A percentile compares a stretch with the other conserved stretches of the same genome.
Conservation (phyloP, 2,113 vertebrate species). For the Cettia cetti region DNA sequence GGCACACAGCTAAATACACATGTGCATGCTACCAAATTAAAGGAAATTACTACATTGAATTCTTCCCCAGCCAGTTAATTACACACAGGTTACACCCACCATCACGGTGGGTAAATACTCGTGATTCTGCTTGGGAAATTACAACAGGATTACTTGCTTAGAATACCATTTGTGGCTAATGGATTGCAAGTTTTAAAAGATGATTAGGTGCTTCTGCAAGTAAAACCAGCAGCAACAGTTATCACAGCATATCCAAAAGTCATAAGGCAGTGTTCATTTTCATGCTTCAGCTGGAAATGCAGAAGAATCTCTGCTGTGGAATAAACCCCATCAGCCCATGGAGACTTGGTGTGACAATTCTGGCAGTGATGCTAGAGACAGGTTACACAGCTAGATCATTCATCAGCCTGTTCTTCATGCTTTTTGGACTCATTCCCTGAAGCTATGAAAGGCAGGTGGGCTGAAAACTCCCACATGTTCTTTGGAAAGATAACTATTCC, state of each 20-base stretch:
- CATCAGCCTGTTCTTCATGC: background rate
- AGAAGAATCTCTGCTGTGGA: background rate
- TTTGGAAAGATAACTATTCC: background rate
- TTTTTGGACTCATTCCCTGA: background rate
- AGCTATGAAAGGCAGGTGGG: background rate
- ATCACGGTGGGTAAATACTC: background rate
- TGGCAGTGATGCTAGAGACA: background rate
- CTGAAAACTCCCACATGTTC: background rate
- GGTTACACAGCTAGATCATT: background rate
- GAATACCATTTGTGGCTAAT: background rate
- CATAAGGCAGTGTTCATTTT: background rate
- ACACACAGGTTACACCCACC: background rate
- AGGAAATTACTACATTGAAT: background rate
- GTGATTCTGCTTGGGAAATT: background rate
- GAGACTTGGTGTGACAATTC: background rate
- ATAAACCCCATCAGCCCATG: background rate
- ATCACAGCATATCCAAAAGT: background rate
- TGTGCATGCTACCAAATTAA: conserved; percentile 2
- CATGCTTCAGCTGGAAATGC: background rate
- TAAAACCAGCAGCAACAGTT: background rate
- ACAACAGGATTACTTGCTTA: background rate
- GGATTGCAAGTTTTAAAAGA: background rate
- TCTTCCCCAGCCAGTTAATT: background rate
- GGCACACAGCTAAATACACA: background rate
- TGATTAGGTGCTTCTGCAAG: background rate